Percentiles rank a stretch among this genome's conserved stretches.
Evolutionary conservation across 2,113 vertebrate genomes (phyloP).

Genomic region (Aythya baeri): DNA sequence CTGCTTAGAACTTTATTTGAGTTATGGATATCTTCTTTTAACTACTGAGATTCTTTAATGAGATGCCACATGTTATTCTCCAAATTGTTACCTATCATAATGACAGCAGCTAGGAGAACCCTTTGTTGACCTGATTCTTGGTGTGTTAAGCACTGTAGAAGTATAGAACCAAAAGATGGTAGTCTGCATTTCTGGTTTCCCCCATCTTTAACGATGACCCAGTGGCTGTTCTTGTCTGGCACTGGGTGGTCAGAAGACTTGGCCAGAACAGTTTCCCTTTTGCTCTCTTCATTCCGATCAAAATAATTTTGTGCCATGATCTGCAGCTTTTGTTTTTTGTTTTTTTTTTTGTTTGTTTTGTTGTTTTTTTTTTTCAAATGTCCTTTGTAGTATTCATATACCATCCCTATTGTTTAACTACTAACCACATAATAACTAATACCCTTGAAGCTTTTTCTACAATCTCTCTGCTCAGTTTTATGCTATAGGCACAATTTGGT

Average conservation of each 20-base stretch:
- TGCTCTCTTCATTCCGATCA: neutral
- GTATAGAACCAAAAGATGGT: neutral
- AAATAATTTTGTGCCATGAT: neutral
- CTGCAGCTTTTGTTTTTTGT: neutral
- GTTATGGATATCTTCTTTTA: slow-evolving; percentile 12
- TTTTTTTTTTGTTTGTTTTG: too few species aligned
- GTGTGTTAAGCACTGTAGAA: neutral
- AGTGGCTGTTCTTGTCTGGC: neutral
- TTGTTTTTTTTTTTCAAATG: neutral
- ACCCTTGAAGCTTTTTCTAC: neutral
- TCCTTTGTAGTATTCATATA: neutral
- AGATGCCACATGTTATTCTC: neutral
- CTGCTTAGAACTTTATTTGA: neutral
- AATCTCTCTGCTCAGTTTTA: neutral
- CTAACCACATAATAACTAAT: neutral
- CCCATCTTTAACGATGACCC: neutral
- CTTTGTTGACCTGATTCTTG: neutral
- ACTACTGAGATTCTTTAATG: neutral
- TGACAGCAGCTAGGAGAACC: neutral
- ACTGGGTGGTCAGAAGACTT: neutral
- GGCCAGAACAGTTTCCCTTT: neutral
- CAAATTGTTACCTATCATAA: slow-evolving; percentile 14
- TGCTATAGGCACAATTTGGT: neutral
- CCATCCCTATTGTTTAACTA: neutral
- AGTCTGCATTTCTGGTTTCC: neutral